Evolutionary conservation across 2,797 vertebrate genomes (phyloP).

Genomic region (Aselliscus stoliczkanus): DNA sequence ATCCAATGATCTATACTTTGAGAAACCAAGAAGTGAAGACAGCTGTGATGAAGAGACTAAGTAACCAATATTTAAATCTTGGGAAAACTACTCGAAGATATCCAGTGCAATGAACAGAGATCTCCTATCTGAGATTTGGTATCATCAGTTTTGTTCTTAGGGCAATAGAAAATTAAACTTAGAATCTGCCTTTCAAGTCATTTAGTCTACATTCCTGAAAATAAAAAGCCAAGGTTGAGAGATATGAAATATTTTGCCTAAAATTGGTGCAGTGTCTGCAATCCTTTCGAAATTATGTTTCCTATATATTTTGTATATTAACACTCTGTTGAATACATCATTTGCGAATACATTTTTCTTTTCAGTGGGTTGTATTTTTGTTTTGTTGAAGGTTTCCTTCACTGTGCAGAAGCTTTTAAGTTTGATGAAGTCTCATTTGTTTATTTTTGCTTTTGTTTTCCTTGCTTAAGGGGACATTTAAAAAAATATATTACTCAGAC

Average conservation of each 20-base stretch:
- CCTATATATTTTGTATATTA: too few species aligned
- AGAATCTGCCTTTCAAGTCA: not conserved
- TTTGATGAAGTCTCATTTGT: too few species aligned
- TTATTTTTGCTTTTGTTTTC: too few species aligned
- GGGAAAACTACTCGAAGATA: conserved; percentile 5
- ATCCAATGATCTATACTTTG: conserved; percentile 76
- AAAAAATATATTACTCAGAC: too few species aligned
- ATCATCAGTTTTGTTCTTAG: not conserved
- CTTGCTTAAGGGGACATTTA: too few species aligned
- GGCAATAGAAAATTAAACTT: not conserved
- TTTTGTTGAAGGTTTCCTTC: too few species aligned
- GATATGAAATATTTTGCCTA: not conserved
- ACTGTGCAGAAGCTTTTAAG: too few species aligned
- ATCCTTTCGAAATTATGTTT: not conserved
- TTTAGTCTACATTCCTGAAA: not conserved
- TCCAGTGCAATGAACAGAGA: not conserved
- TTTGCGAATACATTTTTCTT: too few species aligned
- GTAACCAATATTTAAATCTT: not conserved
- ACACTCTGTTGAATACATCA: too few species aligned
- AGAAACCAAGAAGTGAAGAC: conserved; percentile 70
- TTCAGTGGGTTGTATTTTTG: too few species aligned
- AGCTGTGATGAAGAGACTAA: conserved; percentile 59
- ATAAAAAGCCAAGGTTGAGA: not conserved
- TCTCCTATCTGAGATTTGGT: not conserved
- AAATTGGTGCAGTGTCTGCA: not conserved